Percentiles rank a stretch among this genome's conserved stretches.
Evolutionary conservation across 1,140 invertebrate species (phyloP).

Genomic region (Leguminivora glycinivorella): DNA sequence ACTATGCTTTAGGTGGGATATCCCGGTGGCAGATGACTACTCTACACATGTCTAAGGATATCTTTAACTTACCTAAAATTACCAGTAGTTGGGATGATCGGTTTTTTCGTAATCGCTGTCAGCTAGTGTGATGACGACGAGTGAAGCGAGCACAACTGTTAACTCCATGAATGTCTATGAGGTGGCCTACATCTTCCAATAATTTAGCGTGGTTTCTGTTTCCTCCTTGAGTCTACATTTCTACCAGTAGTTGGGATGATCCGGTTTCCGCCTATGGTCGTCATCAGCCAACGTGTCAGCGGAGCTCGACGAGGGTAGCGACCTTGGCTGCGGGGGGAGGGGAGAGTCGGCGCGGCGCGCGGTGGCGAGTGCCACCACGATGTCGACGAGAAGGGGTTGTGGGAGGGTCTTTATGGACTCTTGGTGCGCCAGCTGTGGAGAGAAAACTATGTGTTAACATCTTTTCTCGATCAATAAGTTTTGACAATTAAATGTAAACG

Average conservation of each 20-base stretch:
- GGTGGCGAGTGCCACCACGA: constrained; percentile 60
- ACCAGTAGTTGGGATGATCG: too few relatives aligned
- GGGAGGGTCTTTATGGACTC: constrained; percentile 63
- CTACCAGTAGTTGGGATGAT: constrained; percentile 8
- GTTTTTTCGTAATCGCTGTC: too few relatives aligned
- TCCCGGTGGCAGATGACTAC: too few relatives aligned
- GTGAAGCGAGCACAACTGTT: constrained; percentile 51
- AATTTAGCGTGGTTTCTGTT: too few relatives aligned
- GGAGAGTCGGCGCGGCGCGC: constrained; percentile 53
- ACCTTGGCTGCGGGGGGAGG: constrained; percentile 49
- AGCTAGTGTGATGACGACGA: too few relatives aligned
- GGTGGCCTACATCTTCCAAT: too few relatives aligned
- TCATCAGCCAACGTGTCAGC: constrained; percentile 63
- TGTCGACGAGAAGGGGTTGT: constrained; percentile 65
- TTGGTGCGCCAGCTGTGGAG: constrained; percentile 59
- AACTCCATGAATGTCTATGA: neutral
- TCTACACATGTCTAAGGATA: too few relatives aligned
- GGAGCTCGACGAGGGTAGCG: constrained; percentile 59
- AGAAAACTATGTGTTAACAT: constrained; percentile 1
- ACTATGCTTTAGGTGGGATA: too few relatives aligned
- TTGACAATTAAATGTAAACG: too few relatives aligned
- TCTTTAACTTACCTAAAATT: too few relatives aligned
- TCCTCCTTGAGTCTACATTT: too few relatives aligned
- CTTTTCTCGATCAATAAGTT: too few relatives aligned
- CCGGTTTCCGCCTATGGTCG: constrained; percentile 38